Base-by-base conservation (phyloP, 1,140 invertebrate genomes). In the Zeugodacus cucurbitae region DNA sequence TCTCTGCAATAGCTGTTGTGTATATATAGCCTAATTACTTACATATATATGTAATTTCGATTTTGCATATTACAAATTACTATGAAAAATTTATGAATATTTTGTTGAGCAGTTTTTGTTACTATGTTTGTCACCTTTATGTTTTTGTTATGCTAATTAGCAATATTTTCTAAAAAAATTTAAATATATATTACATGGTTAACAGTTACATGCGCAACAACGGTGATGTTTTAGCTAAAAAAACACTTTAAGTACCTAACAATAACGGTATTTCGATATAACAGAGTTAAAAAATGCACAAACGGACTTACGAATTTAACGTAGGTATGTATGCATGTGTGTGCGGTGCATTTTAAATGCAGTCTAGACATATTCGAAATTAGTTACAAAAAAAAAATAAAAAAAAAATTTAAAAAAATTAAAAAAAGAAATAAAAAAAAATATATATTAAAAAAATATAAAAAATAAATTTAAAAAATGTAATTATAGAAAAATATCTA, bases 201-300 rank as follows among this genome's bases (percentile, higher is more conserved):
- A 64, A 62, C 57, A 64, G n/a, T 59, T 17, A 64, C 37, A 67
- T 29, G 20, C n/a, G 67, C 86, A 44, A 82, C 37, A 82, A 26
- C 64, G 14, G 37, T 82, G 74, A 82, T 29, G 70, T 62, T 3
- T 44, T 32, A 6, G 22, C 37, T 48, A 29, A 48, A 29, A 48
- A 26, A 48, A 44, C 34, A 22, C 74, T 82, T 82, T 82, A 82
- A 82, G 74, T 82, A 82, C 74, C 74, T 82, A 82, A 82, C 37
- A 82, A 48, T 82, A 82, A 6, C 3, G 41, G 29, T 29, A 22
- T 41, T 74, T 74, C 34, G 22, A 74, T 37, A n/a, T 7, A 41
- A 74, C 74, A 48, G 26, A 14, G 11, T 54, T 22, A 48, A 41
- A 82, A 11, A 48, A 2, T n/a, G 29, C 26, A 62, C 58, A 74